Conservation (phyloP, 2,797 vertebrate species). For the Bradypodion ventrale region DNA sequence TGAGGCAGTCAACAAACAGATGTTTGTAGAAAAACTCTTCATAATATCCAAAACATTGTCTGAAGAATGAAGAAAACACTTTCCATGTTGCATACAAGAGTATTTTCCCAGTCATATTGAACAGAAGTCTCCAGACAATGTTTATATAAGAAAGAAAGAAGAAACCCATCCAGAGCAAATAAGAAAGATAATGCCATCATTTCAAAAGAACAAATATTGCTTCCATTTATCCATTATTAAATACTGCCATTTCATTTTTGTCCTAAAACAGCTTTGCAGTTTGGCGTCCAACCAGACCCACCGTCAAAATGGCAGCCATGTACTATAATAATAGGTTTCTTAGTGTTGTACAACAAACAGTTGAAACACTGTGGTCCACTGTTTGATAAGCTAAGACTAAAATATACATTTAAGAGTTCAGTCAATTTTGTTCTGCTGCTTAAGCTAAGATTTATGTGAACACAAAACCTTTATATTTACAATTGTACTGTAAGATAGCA, state of each 20-base stretch:
- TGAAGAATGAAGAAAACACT: not conserved
- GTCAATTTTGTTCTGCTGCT: constrained; percentile 20
- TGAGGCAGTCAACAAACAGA: constrained; percentile 42
- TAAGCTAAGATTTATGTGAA: not conserved
- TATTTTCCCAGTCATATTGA: constrained; percentile 20
- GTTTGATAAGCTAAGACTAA: not conserved
- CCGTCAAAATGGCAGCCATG: not conserved
- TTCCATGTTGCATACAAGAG: constrained; percentile 21
- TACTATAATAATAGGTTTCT: not conserved
- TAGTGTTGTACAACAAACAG: not conserved
- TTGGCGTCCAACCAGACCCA: not conserved
- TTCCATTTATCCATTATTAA: constrained; percentile 28
- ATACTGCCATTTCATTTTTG: constrained; percentile 1
- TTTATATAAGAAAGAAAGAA: not conserved
- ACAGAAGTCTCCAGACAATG: constrained; percentile 1
- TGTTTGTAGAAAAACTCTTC: constrained; percentile 30
- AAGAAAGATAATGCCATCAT: too few species aligned
- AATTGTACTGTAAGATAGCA: constrained; percentile 3
- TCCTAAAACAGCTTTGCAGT: not conserved
- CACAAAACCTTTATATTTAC: not conserved
- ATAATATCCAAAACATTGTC: constrained; percentile 25
- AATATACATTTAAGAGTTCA: constrained; percentile 13
- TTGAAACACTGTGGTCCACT: not conserved
- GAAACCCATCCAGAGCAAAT: not conserved
- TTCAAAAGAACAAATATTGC: constrained; percentile 12